These are phyloP conservation scores for Halichoerus grypus DNA, from an alignment of 2,113 vertebrate genomes.

Conservation along the genomic window DNA sequence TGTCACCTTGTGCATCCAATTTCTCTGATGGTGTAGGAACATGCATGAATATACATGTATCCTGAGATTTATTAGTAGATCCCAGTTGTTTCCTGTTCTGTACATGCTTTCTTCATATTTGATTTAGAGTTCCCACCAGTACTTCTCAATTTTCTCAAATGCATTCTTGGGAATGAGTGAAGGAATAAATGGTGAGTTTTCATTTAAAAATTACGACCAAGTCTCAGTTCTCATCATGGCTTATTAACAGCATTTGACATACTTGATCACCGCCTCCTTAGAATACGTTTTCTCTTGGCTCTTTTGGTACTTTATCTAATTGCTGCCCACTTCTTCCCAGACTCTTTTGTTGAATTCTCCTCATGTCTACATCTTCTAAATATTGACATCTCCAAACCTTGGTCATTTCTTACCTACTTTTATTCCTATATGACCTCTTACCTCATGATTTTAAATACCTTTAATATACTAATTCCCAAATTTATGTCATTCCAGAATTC, in stretches of 20 bases:
- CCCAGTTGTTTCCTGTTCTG: not conserved
- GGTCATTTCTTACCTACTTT: not conserved
- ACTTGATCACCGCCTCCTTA: not conserved
- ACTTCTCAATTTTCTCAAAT: constrained; percentile 14
- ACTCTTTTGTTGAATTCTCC: not conserved
- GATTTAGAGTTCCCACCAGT: not conserved
- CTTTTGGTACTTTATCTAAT: not conserved
- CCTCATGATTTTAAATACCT: not conserved
- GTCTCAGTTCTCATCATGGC: not conserved
- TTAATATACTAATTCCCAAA: not conserved
- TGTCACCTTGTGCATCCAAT: not conserved
- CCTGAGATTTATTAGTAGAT: not conserved
- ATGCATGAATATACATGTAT: not conserved
- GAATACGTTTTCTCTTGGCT: not conserved
- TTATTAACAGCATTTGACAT: not conserved
- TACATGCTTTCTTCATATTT: not conserved
- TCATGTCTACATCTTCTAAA: not conserved
- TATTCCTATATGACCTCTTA: not conserved
- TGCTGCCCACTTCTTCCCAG: not conserved
- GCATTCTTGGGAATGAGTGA: not conserved
- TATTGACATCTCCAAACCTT: not conserved
- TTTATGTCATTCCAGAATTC: not conserved
- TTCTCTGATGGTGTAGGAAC: not conserved
- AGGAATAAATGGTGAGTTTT: not conserved
- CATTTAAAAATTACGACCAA: constrained; percentile 39